Conservation (phyloP, 2,888 invertebrate genomes). For the Sesia bembeciformis region DNA sequence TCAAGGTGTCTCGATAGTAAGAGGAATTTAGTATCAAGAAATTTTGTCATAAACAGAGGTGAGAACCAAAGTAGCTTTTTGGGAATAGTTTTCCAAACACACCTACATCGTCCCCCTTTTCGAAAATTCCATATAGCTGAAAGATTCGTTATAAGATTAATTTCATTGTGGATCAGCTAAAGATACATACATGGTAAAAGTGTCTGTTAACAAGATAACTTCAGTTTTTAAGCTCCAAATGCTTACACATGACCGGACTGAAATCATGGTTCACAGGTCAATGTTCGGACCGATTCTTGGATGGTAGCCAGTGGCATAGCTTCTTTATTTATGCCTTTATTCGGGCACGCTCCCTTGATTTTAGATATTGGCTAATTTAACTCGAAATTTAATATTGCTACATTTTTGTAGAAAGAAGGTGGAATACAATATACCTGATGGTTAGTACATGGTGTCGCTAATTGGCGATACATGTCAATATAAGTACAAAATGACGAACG, state of each 20-base stretch:
- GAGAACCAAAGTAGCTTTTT: too few species aligned
- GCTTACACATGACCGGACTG: conserved; percentile 27
- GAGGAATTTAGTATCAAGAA: background rate
- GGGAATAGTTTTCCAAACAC: too few species aligned
- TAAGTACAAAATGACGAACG: too few species aligned
- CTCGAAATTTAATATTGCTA: background rate
- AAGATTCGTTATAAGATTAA: too few species aligned
- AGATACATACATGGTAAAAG: too few species aligned
- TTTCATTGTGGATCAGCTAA: too few species aligned
- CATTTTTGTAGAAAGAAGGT: background rate
- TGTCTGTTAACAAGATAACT: conserved; percentile 9
- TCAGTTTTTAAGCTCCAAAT: conserved; percentile 21
- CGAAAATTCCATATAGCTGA: too few species aligned
- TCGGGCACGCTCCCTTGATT: background rate
- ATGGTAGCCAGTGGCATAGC: conserved; percentile 19
- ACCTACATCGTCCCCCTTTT: too few species aligned
- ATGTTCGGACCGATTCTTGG: conserved; percentile 34
- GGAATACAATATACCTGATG: background rate
- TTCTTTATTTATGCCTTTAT: background rate
- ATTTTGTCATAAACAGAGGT: background rate
- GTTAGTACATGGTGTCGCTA: background rate
- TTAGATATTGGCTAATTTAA: background rate
- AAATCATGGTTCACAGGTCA: conserved; percentile 30
- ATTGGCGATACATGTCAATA: too few species aligned
- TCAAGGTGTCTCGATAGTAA: background rate